These are phyloP conservation scores for Ricordea florida DNA, from an alignment of 92 coral and sea anemone species.

Conservation along the genomic window DNA sequence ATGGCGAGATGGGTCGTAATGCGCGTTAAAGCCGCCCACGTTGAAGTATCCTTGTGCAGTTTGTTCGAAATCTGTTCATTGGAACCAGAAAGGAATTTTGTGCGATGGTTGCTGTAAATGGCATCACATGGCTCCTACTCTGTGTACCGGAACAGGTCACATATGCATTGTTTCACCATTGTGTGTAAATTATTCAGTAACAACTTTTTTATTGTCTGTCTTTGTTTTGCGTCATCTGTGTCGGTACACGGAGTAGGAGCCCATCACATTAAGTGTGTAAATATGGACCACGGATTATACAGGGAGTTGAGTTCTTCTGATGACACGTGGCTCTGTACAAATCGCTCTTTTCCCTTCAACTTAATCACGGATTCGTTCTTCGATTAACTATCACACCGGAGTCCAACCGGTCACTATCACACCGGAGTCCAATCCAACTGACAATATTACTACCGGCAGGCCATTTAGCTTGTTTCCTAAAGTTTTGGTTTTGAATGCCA, in stretches of 20 bases:
- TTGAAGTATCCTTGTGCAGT: constrained; percentile 36
- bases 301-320: constrained; percentile 32
- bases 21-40: constrained; percentile 37
- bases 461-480: constrained; percentile 15
- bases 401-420: not conserved
- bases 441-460: not conserved
- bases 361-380: constrained; percentile 31
- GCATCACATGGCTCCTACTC: too few relatives aligned
- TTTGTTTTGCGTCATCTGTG: too few relatives aligned
- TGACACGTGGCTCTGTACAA: constrained; percentile 11
- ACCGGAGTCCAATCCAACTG: not conserved
- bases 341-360: constrained; percentile 27
- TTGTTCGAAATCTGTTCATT: constrained; percentile 31
- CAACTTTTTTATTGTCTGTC: too few relatives aligned
- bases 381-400: not conserved
- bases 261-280: constrained; percentile 31
- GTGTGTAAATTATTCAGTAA: too few relatives aligned
- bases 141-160: too few relatives aligned
- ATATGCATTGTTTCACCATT: too few relatives aligned
- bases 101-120: constrained; percentile 49
- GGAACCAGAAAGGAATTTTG: constrained; percentile 39
- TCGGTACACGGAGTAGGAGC: too few relatives aligned
- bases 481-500: constrained; percentile 27
- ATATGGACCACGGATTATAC: constrained; percentile 20
- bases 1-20: constrained; percentile 16